These are phyloP conservation scores for Anser brachyrhynchus DNA, from an alignment of 2,113 vertebrate genomes.

Conservation along the genomic window DNA sequence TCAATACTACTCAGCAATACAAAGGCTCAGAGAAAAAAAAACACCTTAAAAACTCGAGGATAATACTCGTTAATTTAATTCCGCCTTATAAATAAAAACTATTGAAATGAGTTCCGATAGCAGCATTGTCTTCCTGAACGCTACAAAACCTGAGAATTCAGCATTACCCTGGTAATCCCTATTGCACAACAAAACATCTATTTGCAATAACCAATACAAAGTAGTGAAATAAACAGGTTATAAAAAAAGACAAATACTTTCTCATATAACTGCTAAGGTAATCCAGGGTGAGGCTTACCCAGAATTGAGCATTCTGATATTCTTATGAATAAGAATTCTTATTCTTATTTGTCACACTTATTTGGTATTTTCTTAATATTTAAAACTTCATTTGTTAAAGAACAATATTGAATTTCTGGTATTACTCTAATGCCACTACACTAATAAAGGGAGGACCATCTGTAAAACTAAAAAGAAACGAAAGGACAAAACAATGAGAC, in stretches of 20 bases:
- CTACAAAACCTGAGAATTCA: background rate
- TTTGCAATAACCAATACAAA: background rate
- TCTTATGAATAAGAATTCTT: no score
- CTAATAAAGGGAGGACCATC: background rate
- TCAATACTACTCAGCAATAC: background rate
- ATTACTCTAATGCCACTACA: background rate
- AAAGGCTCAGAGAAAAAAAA: background rate
- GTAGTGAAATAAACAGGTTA: background rate
- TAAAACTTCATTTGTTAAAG: background rate
- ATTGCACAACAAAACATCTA: background rate
- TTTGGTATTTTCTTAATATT: background rate
- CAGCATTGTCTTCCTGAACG: background rate
- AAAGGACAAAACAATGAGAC: background rate
- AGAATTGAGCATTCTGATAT: background rate
- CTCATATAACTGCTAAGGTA: background rate
- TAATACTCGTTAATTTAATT: background rate
- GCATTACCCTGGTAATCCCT: background rate
- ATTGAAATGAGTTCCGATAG: background rate
- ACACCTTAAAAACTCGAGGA: background rate
- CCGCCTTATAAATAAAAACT: background rate
- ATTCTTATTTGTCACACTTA: background rate
- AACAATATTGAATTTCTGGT: background rate
- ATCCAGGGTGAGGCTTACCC: background rate
- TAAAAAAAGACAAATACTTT: background rate
- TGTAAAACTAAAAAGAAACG: background rate